Base-by-base conservation (phyloP, 1,140 invertebrate genomes). In the Manduca sexta region DNA sequence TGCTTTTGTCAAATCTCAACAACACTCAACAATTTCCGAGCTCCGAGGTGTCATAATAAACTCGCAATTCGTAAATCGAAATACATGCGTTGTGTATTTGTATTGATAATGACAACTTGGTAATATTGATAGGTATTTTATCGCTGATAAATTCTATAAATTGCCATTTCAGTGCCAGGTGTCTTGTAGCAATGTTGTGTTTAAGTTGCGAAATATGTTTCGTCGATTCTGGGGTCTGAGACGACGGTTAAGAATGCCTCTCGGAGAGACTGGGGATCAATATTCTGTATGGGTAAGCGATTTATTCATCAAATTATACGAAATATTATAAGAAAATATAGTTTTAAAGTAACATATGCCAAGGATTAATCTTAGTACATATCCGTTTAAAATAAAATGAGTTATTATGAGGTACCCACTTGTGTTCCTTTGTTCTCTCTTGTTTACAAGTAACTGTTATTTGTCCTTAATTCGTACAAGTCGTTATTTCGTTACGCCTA, bases 221-320 rank as follows among this genome's bases (percentile, higher is more conserved):
- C 74, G 70, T 56, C 57, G 65, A 47, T 61, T 65, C 37, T 71
- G 68, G 65, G 56, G 64, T 63, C 7, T 78, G 57, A 80, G 59
- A 60, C 69, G 60, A 60, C 46, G 76, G 45, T 47, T 79, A 44
- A 84, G 64, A 56, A 85, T 85, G 82, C 82, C 79, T 70, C 12
- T 74, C 12, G 50, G 61, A 15, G 79, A 85, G 44, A 43, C 68
- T 30, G 76, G 76, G 46, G 82, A 85, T 68, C 82, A 85, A 68
- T 85, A 85, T 62, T 83, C 82, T 56, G 51, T 85, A 61, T 85
- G 82, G 82, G 82, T 83, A 66, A 62, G 67, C 63, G 40, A 46
- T 49, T 39, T 50, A 52, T 30, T 12, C 13, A n/a, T 30, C 12
- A 42, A 8, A 26, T 42, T 42, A 30, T 34, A 18, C 3, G 11